Base-by-base conservation (phyloP, 2,888 invertebrate genomes). In the Calameuta pallipes region DNA sequence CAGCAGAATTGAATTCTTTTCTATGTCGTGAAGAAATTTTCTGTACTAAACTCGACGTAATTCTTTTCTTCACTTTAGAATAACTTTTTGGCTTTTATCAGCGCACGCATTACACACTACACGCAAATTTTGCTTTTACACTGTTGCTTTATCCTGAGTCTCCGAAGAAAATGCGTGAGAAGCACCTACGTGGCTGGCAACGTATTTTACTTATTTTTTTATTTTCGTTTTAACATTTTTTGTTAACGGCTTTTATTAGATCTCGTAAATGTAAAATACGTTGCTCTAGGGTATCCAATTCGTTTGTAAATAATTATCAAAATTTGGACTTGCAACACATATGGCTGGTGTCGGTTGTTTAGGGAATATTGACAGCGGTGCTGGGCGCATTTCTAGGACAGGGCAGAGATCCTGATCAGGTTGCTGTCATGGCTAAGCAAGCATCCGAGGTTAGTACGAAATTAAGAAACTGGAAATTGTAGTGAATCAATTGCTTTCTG, bases 351-450 rank as follows among this genome's bases (percentile, higher is more conserved):
- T 90, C 89, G 92, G 92, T 92, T 93, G 92, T 92, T 94, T 96
- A 97, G 97, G 96, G 96, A 93, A 95, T 97, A 94, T 95, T 97
- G 95, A 96, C 97, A 92, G 97, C 96, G 93, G 95, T 97, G 93
- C 95, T 98, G 93, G 96, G 97, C 92, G 95, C 96, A 93, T 94
- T 97, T 94, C 95, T 97, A 93, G 97, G 97, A 94, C 91, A 90
- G 89, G 95, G 96, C 93, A 96, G 96, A 94, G 96, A 97, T 94
- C 97, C 97, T 92, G 96, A 96, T 93, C 97, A 97, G 94, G 96
- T 97, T 93, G 96, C 97, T 94, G 95, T 95, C 93, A 96, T 97
- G 96, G 97, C 97, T 93, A 97, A 97, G 94, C 97, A 97, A 93
- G 97, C 97, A 93, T 96, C 97, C 93, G 97, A 97, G 97, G 97